A percentile compares a stretch with the other conserved stretches of the same genome.
phyloP scores from a whole-genome alignment of 2,888 invertebrate genomes.

The Caenorhabditis sinica region DNA sequence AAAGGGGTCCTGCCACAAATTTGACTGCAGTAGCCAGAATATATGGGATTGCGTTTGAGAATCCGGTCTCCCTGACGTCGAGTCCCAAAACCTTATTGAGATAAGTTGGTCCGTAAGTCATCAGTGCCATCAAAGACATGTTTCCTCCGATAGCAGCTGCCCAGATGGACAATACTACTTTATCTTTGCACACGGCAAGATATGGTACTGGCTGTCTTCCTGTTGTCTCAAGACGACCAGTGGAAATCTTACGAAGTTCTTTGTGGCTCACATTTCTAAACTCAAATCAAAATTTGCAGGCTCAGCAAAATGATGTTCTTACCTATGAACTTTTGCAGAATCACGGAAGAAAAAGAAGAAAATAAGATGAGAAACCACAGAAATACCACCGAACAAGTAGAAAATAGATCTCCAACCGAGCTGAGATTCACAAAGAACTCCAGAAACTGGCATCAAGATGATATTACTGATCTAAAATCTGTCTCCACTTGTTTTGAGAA shows the following conservation, averaged over 20 bases:
- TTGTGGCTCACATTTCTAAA: conserved; percentile 61
- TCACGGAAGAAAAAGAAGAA: conserved; percentile 57
- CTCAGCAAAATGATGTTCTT: not conserved
- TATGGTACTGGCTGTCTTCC: conserved; percentile 61
- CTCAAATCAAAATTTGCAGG: not conserved
- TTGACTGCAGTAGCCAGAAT: conserved; percentile 52
- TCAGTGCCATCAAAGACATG: conserved; percentile 52
- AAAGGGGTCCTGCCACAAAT: conserved; percentile 55
- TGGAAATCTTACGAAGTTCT: conserved; percentile 51
- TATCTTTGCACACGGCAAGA: conserved; percentile 61
- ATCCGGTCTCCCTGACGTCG: conserved; percentile 70
- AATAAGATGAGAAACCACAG: conserved; percentile 42
- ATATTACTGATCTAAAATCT: conserved; percentile 50
- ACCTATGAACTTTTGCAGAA: conserved; percentile 58
- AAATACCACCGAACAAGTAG: conserved; percentile 51
- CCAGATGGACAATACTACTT: conserved; percentile 58
- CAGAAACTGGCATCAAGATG: conserved; percentile 65
- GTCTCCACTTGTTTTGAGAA: not conserved
- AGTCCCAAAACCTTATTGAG: conserved; percentile 69
- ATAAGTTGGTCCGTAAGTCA: conserved; percentile 65
- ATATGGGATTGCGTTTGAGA: conserved; percentile 71
- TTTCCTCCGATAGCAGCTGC: conserved; percentile 56
- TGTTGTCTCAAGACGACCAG: conserved; percentile 25
- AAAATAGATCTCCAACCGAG: conserved; percentile 62
- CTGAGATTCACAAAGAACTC: conserved; percentile 60